Percentiles rank a stretch among this genome's conserved stretches.
Conservation (phyloP, 1,140 invertebrate species). For the Venustaconcha ellipsiformis region DNA sequence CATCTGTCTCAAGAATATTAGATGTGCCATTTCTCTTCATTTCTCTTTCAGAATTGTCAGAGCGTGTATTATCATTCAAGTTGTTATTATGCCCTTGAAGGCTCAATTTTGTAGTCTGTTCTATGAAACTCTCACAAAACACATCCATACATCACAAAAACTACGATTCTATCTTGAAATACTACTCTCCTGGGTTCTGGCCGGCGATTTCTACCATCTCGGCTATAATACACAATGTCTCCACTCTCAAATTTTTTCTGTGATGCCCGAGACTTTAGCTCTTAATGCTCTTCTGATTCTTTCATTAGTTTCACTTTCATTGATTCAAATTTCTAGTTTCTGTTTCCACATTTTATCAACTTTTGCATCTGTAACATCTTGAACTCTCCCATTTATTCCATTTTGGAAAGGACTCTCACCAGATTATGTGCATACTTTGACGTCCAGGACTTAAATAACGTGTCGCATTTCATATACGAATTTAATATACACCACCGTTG, state of each 20-base stretch:
- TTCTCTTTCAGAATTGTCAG: too few relatives aligned
- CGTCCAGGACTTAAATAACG: slow-evolving; percentile 10
- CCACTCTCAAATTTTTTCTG: slow-evolving; percentile 21
- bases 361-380: slow-evolving; percentile 29
- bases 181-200: too few relatives aligned
- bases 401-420: slow-evolving; percentile 23
- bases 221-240: slow-evolving; percentile 28
- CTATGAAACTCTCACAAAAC: slow-evolving; percentile 9
- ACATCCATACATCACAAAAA: slow-evolving; percentile 21
- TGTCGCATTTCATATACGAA: slow-evolving; percentile 15
- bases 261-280: slow-evolving; percentile 17
- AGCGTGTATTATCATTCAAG: too few relatives aligned
- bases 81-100: too few relatives aligned
- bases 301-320: slow-evolving; percentile 15
- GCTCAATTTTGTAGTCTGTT: too few relatives aligned
- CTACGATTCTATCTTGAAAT: slow-evolving; percentile 20
- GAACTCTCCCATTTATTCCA: slow-evolving; percentile 24
- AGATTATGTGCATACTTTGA: too few relatives aligned
- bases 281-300: slow-evolving; percentile 11
- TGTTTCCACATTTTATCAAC: slow-evolving; percentile 20
- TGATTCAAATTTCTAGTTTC: slow-evolving; percentile 8
- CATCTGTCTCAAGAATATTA: too few relatives aligned
- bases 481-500: too few relatives aligned
- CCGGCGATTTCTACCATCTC: slow-evolving; percentile 17
- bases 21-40: too few relatives aligned